Conservation (phyloP, 1,140 invertebrate genomes). For the Drosophila eugracilis region DNA sequence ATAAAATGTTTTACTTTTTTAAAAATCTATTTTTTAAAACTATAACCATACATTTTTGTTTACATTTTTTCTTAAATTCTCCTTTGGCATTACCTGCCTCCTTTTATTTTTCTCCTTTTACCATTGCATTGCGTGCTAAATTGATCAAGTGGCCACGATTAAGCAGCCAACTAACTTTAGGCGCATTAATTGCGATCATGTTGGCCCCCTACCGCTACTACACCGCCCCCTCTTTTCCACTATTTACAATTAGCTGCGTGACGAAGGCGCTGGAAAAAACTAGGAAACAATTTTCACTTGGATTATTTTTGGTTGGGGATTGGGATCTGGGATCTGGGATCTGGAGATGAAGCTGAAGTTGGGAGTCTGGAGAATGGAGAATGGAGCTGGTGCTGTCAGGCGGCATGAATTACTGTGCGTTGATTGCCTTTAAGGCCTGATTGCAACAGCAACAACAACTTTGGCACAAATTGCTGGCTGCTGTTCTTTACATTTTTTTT, state of each 20-base stretch:
- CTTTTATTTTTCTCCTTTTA: neutral
- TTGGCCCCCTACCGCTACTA: slow-evolving; percentile 25
- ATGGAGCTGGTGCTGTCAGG: slow-evolving; percentile 46
- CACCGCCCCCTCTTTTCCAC: slow-evolving; percentile 2
- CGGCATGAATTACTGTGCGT: slow-evolving; percentile 79
- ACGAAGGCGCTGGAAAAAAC: slow-evolving; percentile 34
- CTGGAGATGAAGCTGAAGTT: slow-evolving; percentile 1
- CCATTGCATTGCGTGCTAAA: slow-evolving; percentile 51
- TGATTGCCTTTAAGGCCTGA: slow-evolving; percentile 81
- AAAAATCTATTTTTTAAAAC: too few relatives aligned
- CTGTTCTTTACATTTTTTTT: slow-evolving; percentile 22
- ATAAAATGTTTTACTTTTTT: too few relatives aligned
- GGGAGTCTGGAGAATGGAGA: slow-evolving; percentile 3
- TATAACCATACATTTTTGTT: too few relatives aligned
- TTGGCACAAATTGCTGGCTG: slow-evolving; percentile 68
- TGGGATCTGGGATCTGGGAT: neutral
- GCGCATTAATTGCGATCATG: slow-evolving; percentile 74
- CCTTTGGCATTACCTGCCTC: too few relatives aligned
- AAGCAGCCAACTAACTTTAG: slow-evolving; percentile 40
- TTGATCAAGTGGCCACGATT: slow-evolving; percentile 56
- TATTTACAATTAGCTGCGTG: slow-evolving; percentile 69
- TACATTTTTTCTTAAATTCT: too few relatives aligned
- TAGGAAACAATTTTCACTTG: slow-evolving; percentile 45
- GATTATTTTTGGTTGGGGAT: slow-evolving; percentile 19
- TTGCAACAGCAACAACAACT: slow-evolving; percentile 52